These are phyloP conservation scores for Tillus elongatus DNA, from an alignment of 2,888 invertebrate species.

Conservation along the genomic window DNA sequence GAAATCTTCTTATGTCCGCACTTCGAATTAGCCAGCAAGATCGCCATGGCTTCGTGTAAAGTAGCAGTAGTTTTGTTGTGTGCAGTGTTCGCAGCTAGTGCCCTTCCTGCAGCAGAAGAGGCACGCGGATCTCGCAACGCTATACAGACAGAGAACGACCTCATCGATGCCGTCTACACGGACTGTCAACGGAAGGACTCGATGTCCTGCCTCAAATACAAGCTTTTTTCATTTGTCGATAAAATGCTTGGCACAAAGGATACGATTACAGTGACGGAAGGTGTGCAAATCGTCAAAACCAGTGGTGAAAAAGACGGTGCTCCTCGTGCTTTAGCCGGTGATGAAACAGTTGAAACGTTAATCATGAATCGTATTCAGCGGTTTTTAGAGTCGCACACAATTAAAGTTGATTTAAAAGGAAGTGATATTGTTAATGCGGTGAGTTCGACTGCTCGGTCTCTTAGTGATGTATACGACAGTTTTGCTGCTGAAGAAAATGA, in stretches of 20 bases:
- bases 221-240: conserved; percentile 77
- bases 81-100: conserved; percentile 47
- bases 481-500: conserved; percentile 49
- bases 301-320: conserved; percentile 62
- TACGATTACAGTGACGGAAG: conserved; percentile 69
- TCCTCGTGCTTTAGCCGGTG: conserved; percentile 60
- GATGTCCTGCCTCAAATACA: conserved; percentile 76
- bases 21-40: conserved; percentile 7
- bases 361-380: conserved; percentile 60
- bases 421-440: conserved; percentile 74
- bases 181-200: conserved; percentile 78
- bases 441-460: conserved; percentile 68
- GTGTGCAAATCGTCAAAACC: conserved; percentile 74
- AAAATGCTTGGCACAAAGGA: conserved; percentile 75
- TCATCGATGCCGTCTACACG: conserved; percentile 65
- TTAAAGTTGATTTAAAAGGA: conserved; percentile 78
- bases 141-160: conserved; percentile 64
- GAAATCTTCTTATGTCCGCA: conserved; percentile 10
- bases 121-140: conserved; percentile 47
- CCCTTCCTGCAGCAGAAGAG: conserved; percentile 61
- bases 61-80: conserved; percentile 46
- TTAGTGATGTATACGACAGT: conserved; percentile 63
- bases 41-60: conserved; percentile 43
- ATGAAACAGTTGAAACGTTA: conserved; percentile 56
- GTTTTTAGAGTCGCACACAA: conserved; percentile 70